Conservation (phyloP, 2,888 invertebrate genomes). For the Stenolophus ochropezus region DNA sequence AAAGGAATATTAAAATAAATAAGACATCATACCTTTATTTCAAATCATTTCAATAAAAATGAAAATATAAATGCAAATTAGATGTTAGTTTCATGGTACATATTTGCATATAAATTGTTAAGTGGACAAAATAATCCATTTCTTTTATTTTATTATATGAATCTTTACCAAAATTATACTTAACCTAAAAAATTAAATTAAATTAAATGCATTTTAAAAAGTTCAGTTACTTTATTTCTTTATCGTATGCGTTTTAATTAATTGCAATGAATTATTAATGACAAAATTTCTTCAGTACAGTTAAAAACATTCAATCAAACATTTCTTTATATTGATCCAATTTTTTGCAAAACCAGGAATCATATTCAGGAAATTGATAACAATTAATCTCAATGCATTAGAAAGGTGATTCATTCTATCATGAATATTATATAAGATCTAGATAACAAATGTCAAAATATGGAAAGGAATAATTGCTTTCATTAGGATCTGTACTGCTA, state of each 20-base stretch:
- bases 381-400: background rate
- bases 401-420: background rate
- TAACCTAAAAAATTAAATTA: too few relatives aligned
- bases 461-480: background rate
- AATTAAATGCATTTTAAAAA: too few relatives aligned
- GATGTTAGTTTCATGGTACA: background rate
- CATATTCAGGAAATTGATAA: slow-evolving; percentile 10
- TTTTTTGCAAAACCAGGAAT: background rate
- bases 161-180: too few relatives aligned
- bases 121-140: background rate
- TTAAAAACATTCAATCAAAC: too few relatives aligned
- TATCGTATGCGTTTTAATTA: background rate
- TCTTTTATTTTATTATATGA: too few relatives aligned
- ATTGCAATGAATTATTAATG: background rate
- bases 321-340: background rate
- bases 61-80: background rate
- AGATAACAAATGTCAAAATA: background rate
- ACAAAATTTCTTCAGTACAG: background rate
- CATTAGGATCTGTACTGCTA: background rate
- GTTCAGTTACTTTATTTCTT: too few relatives aligned
- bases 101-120: background rate
- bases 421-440: background rate
- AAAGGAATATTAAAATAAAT: background rate
- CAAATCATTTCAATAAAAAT: too few relatives aligned
- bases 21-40: background rate